Evolutionary conservation across 2,797 vertebrate species (phyloP).

Genomic region (Amblyraja radiata): DNA sequence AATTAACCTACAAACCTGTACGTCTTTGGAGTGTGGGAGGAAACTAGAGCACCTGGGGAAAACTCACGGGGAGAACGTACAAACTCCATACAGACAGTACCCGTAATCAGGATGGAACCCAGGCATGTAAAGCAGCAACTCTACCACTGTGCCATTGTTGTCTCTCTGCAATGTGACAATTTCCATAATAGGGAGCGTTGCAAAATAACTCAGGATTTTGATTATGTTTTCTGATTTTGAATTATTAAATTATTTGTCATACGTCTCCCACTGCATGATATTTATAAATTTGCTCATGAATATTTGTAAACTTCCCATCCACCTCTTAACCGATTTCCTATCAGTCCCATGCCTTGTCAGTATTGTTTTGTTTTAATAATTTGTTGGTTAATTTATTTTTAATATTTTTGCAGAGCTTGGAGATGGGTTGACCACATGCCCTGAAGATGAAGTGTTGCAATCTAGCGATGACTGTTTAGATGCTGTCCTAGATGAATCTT

Average conservation of each 20-base stretch:
- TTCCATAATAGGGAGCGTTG: too few relatives aligned
- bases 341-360: not conserved
- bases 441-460: conserved; percentile 83
- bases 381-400: not conserved
- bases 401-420: conserved; percentile 64
- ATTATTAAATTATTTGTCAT: not conserved
- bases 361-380: conserved; percentile 2
- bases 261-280: not conserved
- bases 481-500: conserved; percentile 77
- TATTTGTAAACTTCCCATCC: not conserved
- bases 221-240: not conserved
- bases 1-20: too few relatives aligned
- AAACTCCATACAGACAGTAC: too few relatives aligned
- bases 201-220: not conserved
- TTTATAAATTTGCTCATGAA: not conserved
- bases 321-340: not conserved
- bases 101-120: too few relatives aligned
- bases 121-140: too few relatives aligned
- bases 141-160: too few relatives aligned
- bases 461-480: conserved; percentile 85
- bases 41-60: too few relatives aligned
- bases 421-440: conserved; percentile 79
- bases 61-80: too few relatives aligned
- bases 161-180: too few relatives aligned
- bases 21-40: too few relatives aligned